Percentiles rank a stretch among this genome's conserved stretches.
These are phyloP conservation scores for Microtus oregoni DNA, from an alignment of 2,113 vertebrate genomes.

Conservation along the genomic window DNA sequence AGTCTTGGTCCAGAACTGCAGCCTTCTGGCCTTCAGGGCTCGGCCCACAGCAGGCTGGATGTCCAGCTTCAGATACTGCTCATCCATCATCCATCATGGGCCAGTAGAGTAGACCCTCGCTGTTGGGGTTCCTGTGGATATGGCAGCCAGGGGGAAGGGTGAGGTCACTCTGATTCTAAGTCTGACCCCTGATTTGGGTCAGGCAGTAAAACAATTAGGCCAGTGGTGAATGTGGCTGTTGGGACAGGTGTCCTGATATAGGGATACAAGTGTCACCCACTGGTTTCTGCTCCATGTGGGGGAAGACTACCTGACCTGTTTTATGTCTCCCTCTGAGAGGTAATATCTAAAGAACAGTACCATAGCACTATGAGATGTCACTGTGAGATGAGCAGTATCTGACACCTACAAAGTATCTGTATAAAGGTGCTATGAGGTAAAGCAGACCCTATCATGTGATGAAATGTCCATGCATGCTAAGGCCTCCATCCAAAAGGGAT, in stretches of 20 bases:
- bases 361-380: not conserved
- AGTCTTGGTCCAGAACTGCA: constrained; percentile 51
- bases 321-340: not conserved
- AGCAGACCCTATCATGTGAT: not conserved
- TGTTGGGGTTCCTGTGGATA: constrained; percentile 18
- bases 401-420: not conserved
- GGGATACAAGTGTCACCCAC: not conserved
- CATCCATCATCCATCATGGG: constrained; percentile 37
- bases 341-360: not conserved
- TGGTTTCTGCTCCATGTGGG: not conserved
- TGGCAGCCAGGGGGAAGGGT: not conserved
- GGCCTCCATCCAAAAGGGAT: not conserved
- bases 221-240: not conserved
- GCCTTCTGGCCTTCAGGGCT: not conserved
- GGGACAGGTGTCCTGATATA: not conserved
- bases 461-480: not conserved
- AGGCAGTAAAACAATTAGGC: not conserved
- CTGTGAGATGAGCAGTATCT: not conserved
- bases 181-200: not conserved
- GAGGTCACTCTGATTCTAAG: not conserved
- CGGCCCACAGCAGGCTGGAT: constrained; percentile 22
- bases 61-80: constrained; percentile 72
- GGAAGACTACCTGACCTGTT: not conserved
- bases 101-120: constrained; percentile 46
- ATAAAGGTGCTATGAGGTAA: not conserved